Evolutionary conservation across 2,888 invertebrate species (phyloP).

Genomic region (Meghimatium bilineatum): DNA sequence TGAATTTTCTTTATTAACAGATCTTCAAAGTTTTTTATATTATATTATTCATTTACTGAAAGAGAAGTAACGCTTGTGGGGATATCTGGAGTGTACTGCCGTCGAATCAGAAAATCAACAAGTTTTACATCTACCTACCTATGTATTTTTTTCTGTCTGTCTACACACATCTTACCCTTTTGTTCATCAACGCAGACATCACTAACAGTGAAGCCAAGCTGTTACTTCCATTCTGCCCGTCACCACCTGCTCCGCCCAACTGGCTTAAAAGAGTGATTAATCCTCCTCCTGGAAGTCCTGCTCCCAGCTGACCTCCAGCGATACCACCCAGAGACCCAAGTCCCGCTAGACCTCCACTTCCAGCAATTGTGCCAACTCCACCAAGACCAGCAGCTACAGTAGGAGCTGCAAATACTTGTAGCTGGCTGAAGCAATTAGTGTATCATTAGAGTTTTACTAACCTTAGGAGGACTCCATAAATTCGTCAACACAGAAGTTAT

Average conservation of each 20-base stretch:
- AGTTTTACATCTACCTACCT: neutral
- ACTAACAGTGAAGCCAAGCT: slow-evolving; percentile 8
- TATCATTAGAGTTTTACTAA: too few species aligned
- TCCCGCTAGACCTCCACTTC: neutral
- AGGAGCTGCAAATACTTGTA: slow-evolving; percentile 36
- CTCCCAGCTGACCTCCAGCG: slow-evolving; percentile 17
- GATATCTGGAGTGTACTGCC: too few species aligned
- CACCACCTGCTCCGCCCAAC: neutral
- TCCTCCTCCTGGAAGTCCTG: slow-evolving; percentile 20
- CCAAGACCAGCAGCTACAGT: neutral
- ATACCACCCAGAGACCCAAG: slow-evolving; percentile 14
- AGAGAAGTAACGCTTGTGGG: too few species aligned
- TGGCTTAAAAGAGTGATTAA: slow-evolving; percentile 25
- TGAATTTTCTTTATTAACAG: too few species aligned
- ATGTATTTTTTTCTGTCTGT: neutral
- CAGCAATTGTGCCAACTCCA: neutral
- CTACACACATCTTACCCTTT: slow-evolving; percentile 2
- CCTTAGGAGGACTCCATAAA: too few species aligned
- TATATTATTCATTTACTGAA: too few species aligned
- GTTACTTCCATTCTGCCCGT: slow-evolving; percentile 30
- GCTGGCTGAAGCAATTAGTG: slow-evolving; percentile 38
- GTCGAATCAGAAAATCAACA: too few species aligned
- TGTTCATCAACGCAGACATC: slow-evolving; percentile 29
- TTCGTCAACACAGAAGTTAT: too few species aligned
- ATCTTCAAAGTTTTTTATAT: too few species aligned